Evolutionary conservation across 2,797 vertebrate species (phyloP), one percentile per base, ranked within the genome.

Genomic region (Dermochelys coriacea): DNA sequence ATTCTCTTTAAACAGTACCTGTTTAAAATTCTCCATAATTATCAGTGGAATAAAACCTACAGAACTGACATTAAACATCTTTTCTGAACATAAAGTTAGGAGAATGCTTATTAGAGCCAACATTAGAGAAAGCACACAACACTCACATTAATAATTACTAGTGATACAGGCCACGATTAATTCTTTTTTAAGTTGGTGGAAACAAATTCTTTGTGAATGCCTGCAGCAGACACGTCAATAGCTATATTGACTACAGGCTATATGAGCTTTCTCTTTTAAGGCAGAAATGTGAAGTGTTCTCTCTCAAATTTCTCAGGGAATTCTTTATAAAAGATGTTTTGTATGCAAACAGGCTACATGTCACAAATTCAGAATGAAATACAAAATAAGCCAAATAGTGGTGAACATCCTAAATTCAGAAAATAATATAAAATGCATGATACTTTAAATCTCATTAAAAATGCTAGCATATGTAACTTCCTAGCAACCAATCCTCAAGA

Each of bases 371-470:
- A 95, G 97, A 98, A 97, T 91, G 91, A 98, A 96, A 94, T 93
- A 97, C 81, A 97, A 98, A 98, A 97, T 96, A 97, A 97, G 90
- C 93, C 93, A 97, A 97, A 98, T 97, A 97, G 94, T 74, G 80
- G 94, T 93, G 97, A 97, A 95, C 87, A 96, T 97, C 85, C 89
- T 97, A 97, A 98, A 95, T 94, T 90, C 88, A 93, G 96, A 96
- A 97, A 98, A 98, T 97, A 98, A 97, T 97, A 98, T 98, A 98
- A 97, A 97, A 98, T 97, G 97, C 95, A 97, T 95, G 96, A 97
- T 97, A 96, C 93, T 98, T 98, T 98, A 98, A 98, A 98, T 98
- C 97, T 98, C 97, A 98, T 98, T 98, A 98, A 97, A 98, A 98
- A 95, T 94, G 97, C 95, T 93, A 97, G 96, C 97, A 97, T 98